phyloP scores from a whole-genome alignment of 2,113 vertebrate species.

The Lepidothrix coronata region DNA sequence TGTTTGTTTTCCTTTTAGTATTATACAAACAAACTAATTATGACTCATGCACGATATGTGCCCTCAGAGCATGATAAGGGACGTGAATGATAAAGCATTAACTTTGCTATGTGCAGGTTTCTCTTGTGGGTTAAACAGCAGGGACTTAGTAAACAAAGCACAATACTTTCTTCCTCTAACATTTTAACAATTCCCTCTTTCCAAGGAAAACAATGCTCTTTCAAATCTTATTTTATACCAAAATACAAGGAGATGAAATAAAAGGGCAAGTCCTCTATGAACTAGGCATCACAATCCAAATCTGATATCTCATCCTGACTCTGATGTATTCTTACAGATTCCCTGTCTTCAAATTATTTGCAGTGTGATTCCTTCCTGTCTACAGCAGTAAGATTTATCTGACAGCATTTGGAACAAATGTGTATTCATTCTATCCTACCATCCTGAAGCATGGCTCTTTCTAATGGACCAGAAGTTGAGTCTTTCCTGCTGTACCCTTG shows the following conservation, averaged over 20 bases:
- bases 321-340: neutral
- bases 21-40: slow-evolving; percentile 65
- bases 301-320: neutral
- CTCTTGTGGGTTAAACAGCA: neutral
- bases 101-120: neutral
- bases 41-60: slow-evolving; percentile 56
- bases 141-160: neutral
- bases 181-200: neutral
- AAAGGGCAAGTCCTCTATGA: neutral
- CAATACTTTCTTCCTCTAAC: neutral
- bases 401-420: neutral
- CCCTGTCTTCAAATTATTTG: neutral
- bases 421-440: neutral
- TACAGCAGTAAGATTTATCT: neutral
- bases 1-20: slow-evolving; percentile 69
- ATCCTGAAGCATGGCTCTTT: neutral
- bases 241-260: neutral
- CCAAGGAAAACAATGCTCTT: neutral
- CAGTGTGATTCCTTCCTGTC: neutral
- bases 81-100: slow-evolving; percentile 39
- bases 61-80: neutral
- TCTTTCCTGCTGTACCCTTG: neutral
- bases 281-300: neutral
- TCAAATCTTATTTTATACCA: neutral
- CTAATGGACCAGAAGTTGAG: neutral